phyloP scores from a whole-genome alignment of 1,140 invertebrate species.

The Agraylea sexmaculata region DNA sequence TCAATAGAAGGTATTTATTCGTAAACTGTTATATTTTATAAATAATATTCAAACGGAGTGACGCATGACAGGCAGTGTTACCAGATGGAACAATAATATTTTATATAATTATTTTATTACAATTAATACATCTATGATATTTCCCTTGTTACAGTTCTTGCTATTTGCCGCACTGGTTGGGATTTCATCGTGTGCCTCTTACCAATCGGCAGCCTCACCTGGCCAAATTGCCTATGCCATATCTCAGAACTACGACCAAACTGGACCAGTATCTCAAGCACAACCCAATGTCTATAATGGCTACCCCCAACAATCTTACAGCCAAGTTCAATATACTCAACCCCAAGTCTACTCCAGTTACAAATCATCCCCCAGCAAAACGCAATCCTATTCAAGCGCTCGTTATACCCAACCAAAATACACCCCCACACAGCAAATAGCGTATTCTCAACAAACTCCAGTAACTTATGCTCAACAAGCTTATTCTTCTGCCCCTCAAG shows the following conservation, averaged over 20 bases:
- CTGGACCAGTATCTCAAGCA: slow-evolving; percentile 30
- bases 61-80: too few relatives aligned
- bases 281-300: not conserved
- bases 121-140: too few relatives aligned
- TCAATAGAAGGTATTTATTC: too few relatives aligned
- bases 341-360: slow-evolving; percentile 5
- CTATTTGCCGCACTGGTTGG: slow-evolving; percentile 12
- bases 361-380: slow-evolving; percentile 1
- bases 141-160: slow-evolving; percentile 14
- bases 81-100: too few relatives aligned
- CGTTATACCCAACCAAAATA: slow-evolving; percentile 1
- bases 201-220: slow-evolving; percentile 25
- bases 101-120: too few relatives aligned
- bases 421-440: not conserved
- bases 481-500: slow-evolving; percentile 10
- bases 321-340: slow-evolving; percentile 2
- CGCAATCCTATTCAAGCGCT: slow-evolving; percentile 5
- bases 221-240: slow-evolving; percentile 32
- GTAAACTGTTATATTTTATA: too few relatives aligned
- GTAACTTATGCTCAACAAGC: slow-evolving; percentile 7
- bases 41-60: too few relatives aligned
- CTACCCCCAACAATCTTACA: not conserved
- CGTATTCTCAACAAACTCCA: slow-evolving; percentile 4
- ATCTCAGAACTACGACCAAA: slow-evolving; percentile 38
- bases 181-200: not conserved